These are phyloP conservation scores for Delphinapterus leucas DNA, from an alignment of 2,113 vertebrate genomes.

Conservation along the genomic window DNA sequence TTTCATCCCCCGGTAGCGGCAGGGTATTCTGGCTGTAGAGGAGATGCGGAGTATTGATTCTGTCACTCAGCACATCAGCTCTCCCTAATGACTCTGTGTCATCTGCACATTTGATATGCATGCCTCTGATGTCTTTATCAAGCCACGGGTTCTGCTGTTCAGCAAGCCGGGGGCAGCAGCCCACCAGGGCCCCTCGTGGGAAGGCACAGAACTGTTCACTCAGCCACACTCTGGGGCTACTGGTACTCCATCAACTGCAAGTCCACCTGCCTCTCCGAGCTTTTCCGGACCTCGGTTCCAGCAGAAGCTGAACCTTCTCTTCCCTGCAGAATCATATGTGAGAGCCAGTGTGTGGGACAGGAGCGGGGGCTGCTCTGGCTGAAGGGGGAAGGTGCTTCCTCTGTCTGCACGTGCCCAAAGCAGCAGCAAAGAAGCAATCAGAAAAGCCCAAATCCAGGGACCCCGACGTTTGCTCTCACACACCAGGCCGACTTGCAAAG, in stretches of 20 bases:
- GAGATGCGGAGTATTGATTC: not conserved
- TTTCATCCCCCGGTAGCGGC: not conserved
- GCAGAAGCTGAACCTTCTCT: not conserved
- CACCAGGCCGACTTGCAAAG: not conserved
- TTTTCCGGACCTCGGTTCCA: not conserved
- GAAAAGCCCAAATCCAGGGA: not conserved
- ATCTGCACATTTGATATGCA: slow-evolving; percentile 29
- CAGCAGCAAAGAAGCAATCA: not conserved
- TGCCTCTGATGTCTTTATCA: slow-evolving; percentile 48
- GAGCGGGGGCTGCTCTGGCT: not conserved
- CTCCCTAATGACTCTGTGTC: slow-evolving; percentile 16
- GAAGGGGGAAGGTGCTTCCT: not conserved
- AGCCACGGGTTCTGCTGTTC: not conserved
- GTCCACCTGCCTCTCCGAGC: not conserved
- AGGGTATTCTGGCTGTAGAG: not conserved
- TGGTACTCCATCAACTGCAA: fast-evolving
- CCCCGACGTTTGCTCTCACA: fast-evolving
- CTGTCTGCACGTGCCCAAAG: not conserved
- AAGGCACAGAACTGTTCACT: fast-evolving
- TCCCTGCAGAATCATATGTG: fast-evolving
- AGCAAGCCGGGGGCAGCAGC: not conserved
- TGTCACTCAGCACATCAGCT: slow-evolving; percentile 11
- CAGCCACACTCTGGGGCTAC: not conserved
- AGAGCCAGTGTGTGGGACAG: not conserved
- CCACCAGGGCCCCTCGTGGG: not conserved